Conservation (phyloP, 2,797 vertebrate species). For the Iguana delicatissima region DNA sequence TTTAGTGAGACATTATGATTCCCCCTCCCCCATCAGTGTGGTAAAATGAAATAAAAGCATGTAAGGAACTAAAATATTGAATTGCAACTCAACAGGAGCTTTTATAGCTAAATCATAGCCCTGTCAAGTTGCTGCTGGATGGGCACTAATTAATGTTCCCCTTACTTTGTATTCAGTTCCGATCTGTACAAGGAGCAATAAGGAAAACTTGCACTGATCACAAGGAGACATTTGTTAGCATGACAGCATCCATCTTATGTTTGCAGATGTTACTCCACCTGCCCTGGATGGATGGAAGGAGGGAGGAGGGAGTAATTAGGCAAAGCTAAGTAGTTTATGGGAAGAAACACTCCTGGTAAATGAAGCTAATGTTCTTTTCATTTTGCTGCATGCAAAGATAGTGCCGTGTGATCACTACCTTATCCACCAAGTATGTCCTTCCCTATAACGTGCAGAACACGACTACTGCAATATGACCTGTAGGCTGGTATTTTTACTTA, state of each 20-base stretch:
- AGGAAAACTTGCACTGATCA: conserved; percentile 69
- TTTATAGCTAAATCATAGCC: conserved; percentile 79
- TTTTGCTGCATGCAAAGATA: conserved; percentile 32
- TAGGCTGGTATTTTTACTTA: conserved; percentile 41
- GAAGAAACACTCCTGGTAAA: conserved; percentile 69
- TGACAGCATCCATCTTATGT: conserved; percentile 57
- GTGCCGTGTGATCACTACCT: conserved; percentile 42
- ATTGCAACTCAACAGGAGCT: conserved; percentile 76
- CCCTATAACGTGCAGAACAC: neutral
- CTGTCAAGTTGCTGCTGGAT: conserved; percentile 77
- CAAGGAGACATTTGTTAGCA: conserved; percentile 71
- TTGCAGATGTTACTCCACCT: conserved; percentile 24
- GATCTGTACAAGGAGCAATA: conserved; percentile 60
- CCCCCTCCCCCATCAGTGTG: conserved; percentile 53
- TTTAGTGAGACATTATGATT: conserved; percentile 33
- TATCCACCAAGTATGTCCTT: conserved; percentile 51
- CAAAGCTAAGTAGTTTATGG: conserved; percentile 71
- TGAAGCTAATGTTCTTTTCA: conserved; percentile 67
- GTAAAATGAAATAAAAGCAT: conserved; percentile 72
- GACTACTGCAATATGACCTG: conserved; percentile 38
- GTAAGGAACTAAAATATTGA: conserved; percentile 78
- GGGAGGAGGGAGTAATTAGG: conserved; percentile 64
- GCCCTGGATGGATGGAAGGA: conserved; percentile 62
- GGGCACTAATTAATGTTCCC: conserved; percentile 79
- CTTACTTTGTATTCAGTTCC: conserved; percentile 69